Evolutionary conservation across 1,140 invertebrate species (phyloP).

Genomic region (Pseudobourletiella spinata): DNA sequence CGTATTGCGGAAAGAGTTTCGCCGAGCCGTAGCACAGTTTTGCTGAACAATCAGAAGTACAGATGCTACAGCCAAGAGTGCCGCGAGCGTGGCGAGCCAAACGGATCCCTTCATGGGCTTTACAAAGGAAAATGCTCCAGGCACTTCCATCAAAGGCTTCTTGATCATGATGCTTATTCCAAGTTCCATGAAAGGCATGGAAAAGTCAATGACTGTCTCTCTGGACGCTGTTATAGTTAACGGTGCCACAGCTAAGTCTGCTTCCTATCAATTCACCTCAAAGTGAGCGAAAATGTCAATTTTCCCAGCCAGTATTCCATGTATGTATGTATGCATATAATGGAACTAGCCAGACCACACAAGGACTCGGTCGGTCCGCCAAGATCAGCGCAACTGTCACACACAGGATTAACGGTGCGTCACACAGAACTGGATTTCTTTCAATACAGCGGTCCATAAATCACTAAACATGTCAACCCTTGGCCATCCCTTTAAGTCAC

Average conservation of each 20-base stretch:
- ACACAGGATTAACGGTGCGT: too few relatives aligned
- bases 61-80: conserved; percentile 53
- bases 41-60: conserved; percentile 51
- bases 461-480: too few relatives aligned
- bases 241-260: conserved; percentile 55
- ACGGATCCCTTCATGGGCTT: conserved; percentile 55
- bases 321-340: too few relatives aligned
- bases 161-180: conserved; percentile 59
- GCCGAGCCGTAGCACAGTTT: conserved; percentile 43
- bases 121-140: conserved; percentile 57
- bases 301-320: too few relatives aligned
- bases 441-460: too few relatives aligned
- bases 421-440: too few relatives aligned
- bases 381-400: too few relatives aligned
- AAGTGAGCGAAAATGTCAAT: too few relatives aligned
- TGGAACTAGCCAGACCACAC: too few relatives aligned
- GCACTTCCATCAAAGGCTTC: conserved; percentile 52
- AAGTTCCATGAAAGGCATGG: conserved; percentile 59
- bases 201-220: conserved; percentile 55
- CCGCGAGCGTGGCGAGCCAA: conserved; percentile 54
- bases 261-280: too few relatives aligned
- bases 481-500: too few relatives aligned
- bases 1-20: conserved; percentile 56
- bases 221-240: conserved; percentile 54
- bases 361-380: too few relatives aligned